Evolutionary conservation across 2,888 invertebrate species (phyloP), one percentile per base, ranked within the genome.

Genomic region (Cylloceria caligata): DNA sequence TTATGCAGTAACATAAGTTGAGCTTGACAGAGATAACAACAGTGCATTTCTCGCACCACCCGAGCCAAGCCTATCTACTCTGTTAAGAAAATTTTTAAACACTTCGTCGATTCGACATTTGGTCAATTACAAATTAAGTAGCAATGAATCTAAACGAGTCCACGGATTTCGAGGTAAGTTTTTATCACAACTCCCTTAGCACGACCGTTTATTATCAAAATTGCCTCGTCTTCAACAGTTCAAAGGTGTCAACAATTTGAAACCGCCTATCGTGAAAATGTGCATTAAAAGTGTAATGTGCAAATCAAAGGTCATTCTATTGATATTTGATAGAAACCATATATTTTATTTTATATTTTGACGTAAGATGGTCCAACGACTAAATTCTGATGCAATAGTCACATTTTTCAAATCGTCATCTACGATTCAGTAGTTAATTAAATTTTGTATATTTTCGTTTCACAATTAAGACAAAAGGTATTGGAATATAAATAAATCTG

Each of bases 121-220:
- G 6, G 9, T 36, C 21, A 45, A 36, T 36, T 16, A n/a, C 16
- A 34, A 42, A 64, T 62, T 4, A 62, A 57, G 55, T 16, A 16
- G 52, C 34, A 24, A 79, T 79, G 78, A 72, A 47, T 16, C 47
- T 16, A 24, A 21, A 36, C n/a, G n/a, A n/a, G 16, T 42, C 47
- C 19, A 47, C 27, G 4, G 65, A 75, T 30, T 65, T 9, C 19
- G 65, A 34, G 75, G 80, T 80, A 49, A 71, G 80, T 65, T 39
- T 11, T 52, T 13, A 24, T 52, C 13, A 0, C 11, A 4, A 21
- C 6, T 19, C 7, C 19, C n/a, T 2, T 27, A 3, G 3, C 13
- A 55, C 13, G 52, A 52, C 21, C 0, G 2, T 21, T 24, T 52
- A 7, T 55, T 3, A 13, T 24, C 11, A 24, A 19, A 52, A 24